Base-by-base conservation (phyloP, 2,888 invertebrate genomes). In the Lepidonotus clava region DNA sequence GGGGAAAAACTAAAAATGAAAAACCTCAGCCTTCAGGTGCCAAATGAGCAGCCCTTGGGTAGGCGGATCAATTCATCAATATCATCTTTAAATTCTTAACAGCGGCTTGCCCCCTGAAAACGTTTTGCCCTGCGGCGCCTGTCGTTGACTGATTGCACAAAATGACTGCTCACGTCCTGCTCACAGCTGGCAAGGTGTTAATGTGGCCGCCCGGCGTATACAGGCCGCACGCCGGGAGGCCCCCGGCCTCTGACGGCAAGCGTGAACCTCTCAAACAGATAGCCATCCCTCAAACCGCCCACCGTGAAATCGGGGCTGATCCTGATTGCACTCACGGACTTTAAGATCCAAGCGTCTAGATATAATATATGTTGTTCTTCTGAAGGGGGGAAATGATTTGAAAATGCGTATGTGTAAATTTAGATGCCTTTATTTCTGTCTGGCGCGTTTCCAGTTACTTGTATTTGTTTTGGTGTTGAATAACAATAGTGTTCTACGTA, bases 71-170 rank as follows among this genome's bases (percentile, higher is more conserved):
- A 71, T 71, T 38, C 18, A 38, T 71, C 71, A 71, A 71, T 71
- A 71, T 38, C 71, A 71, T 71, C 71, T 71, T 71, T 71, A 38
- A 34, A 71, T 71, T 71, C 71, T 71, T 71, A 71, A 71, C 71
- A 34, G 21, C 71, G 71, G 71, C 36, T n/a, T 34, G 38, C 71
- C 14, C 71, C 36, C 36, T 71, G 71, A 71, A 38, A 38, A 71
- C 36, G 71, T 71, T 36, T 66, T 71, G 71, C 71, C 71, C 71
- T 11, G n/a, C 18, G 71, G 38, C 71, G 2, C 36, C 38, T 21
- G 38, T 14, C 36, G 36, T 71, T 24, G 36, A 71, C 14, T 71
- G 71, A 71, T 71, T 71, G 71, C 71, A 38, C 71, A 71, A 38
- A 71, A 24, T 38, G 34, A 71, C 36, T 71, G 71, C 38, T 71